Base-by-base conservation (phyloP, 2,113 vertebrate species). In the Spilogale gracilis region DNA sequence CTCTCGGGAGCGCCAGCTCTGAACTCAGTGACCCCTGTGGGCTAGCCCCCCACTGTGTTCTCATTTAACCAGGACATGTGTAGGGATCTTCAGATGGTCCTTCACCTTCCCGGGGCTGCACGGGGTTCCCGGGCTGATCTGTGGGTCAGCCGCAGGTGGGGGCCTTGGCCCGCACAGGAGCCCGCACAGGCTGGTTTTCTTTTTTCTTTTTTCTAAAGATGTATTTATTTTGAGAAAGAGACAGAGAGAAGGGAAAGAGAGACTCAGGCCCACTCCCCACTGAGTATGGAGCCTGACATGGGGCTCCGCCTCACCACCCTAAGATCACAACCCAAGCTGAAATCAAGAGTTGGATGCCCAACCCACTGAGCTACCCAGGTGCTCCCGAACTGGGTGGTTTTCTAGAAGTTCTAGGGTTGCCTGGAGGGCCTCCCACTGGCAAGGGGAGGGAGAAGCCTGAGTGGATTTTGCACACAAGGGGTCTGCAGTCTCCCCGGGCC, bases 131-230 rank as follows among this genome's bases (percentile, higher is more conserved):
- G 23, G 61, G 50, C 16, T 48, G 43, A 52, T 8, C 3, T 11
- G 17, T 27, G 5, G 74, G 48, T 2, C 6, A 0, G 58, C n/a
- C 61, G 0, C 1, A 0, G 21, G 69, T 12, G 27, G 30, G 43
- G 81, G 50, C 23, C 20, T 76, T n/a, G 4, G 16, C 60, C 32
- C 1, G 0, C 27, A 13, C 14, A n/a, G 73, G 38, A 91, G n/a
- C 78, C 65, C 50, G 0, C 6, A 3, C 23, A 12, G 67, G 8
- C 67, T 69, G 67, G 17, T 38, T 38, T 69, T 69, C 67, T 69
- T 38, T 38, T 69, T 65, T 65, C 63, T 65, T 65, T 65, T n/a
- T 20, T 38, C 67, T 69, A 69, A 69, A 69, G 8, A 32, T 38
- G 14, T 38, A 38, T 69, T 69, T 69, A 69, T 38, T 69, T 38